Evolutionary conservation across 1,140 invertebrate species (phyloP).

Genomic region (Antheraea pernyi): DNA sequence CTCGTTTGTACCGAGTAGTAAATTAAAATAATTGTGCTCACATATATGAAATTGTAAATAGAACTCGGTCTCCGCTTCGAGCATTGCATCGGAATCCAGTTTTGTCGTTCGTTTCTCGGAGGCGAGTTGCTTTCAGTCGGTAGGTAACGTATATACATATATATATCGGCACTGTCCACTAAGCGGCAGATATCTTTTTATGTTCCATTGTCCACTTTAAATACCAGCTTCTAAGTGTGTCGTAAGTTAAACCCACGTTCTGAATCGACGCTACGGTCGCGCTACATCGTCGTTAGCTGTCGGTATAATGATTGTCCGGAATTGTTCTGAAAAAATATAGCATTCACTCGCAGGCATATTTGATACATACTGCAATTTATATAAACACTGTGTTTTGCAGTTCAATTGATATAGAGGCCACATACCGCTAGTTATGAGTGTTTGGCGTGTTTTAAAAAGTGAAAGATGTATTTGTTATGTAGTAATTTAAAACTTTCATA

Average conservation of each 20-base stretch:
- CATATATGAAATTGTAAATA: not conserved
- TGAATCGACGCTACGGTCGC: not conserved
- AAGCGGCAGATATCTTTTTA: slow-evolving; percentile 1
- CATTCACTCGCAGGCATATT: not conserved
- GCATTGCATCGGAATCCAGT: slow-evolving; percentile 32
- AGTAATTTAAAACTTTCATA: slow-evolving; percentile 1
- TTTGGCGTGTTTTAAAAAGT: not conserved
- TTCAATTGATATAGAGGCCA: not conserved
- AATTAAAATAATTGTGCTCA: slow-evolving; percentile 3
- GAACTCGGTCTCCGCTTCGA: slow-evolving; percentile 8
- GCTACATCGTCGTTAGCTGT: not conserved
- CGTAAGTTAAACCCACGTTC: slow-evolving; percentile 3
- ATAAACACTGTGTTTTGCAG: not conserved
- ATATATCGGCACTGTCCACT: slow-evolving; percentile 2
- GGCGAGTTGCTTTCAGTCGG: slow-evolving; percentile 14
- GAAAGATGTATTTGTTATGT: not conserved
- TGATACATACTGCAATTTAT: not conserved
- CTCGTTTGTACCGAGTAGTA: not conserved
- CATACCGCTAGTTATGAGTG: not conserved
- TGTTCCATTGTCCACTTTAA: slow-evolving; percentile 4
- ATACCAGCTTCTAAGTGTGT: slow-evolving; percentile 1
- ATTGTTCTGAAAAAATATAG: not conserved
- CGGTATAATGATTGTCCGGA: not conserved
- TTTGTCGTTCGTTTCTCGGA: slow-evolving; percentile 29
- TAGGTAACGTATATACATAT: not conserved